Evolutionary conservation across 2,888 invertebrate species (phyloP).

Genomic region (Mythimna ferrago): DNA sequence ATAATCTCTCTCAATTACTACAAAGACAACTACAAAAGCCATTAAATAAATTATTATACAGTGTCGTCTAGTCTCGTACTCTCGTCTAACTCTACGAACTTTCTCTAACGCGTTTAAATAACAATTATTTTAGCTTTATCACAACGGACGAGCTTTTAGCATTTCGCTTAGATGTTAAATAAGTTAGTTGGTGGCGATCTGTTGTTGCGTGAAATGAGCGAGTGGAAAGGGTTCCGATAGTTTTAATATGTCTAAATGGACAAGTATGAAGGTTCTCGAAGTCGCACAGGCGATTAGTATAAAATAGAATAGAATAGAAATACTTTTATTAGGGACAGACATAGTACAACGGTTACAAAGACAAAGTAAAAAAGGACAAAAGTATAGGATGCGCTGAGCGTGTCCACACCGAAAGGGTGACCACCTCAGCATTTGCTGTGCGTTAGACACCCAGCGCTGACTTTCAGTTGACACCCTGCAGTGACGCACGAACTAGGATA

Average conservation of each 20-base stretch:
- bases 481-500: no score
- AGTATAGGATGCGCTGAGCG: no score
- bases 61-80: slow-evolving; percentile 18
- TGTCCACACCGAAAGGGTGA: no score
- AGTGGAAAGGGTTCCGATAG: neutral
- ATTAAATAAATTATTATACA: slow-evolving; percentile 51
- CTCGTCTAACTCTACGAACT: slow-evolving; percentile 42
- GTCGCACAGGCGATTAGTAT: no score
- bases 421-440: no score
- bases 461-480: no score
- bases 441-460: no score
- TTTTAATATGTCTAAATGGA: slow-evolving; percentile 16
- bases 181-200: slow-evolving; percentile 63
- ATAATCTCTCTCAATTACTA: slow-evolving; percentile 11
- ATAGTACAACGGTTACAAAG: no score
- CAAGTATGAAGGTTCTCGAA: neutral
- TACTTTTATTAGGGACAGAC: no score
- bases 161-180: slow-evolving; percentile 63
- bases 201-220: slow-evolving; percentile 23
- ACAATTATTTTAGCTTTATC: slow-evolving; percentile 66
- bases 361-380: no score
- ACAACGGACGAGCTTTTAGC: slow-evolving; percentile 64
- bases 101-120: slow-evolving; percentile 61
- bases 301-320: no score
- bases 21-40: slow-evolving; percentile 24